Conservation (phyloP, 2,113 vertebrate species). For the Phalacrocorax aristotelis region DNA sequence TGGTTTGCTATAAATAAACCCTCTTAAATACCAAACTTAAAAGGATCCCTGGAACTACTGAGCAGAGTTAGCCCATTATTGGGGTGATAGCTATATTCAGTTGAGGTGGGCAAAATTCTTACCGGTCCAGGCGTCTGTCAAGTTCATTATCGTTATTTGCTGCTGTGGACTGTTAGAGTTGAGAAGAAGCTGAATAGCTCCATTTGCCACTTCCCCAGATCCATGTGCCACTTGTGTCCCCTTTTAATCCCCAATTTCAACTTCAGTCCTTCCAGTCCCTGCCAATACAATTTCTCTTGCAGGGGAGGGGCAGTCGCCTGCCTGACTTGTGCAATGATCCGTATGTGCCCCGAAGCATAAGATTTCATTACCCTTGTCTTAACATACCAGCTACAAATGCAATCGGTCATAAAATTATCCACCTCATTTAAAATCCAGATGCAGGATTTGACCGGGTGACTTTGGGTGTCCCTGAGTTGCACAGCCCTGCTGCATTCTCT, state of each 20-base stretch:
- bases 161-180: neutral
- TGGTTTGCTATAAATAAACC: neutral
- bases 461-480: neutral
- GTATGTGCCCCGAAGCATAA: slow-evolving; percentile 24
- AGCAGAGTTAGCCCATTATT: neutral
- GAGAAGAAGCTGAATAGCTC: neutral
- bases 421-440: slow-evolving; percentile 47
- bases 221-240: neutral
- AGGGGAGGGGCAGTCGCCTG: slow-evolving; percentile 37
- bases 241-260: slow-evolving; percentile 5
- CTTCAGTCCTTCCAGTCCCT: neutral
- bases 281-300: neutral
- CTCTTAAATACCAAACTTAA: neutral
- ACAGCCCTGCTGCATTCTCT: neutral
- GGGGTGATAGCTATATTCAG: neutral
- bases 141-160: neutral
- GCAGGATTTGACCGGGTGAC: slow-evolving; percentile 10
- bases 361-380: slow-evolving; percentile 55
- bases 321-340: slow-evolving; percentile 43
- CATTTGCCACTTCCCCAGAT: neutral
- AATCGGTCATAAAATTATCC: slow-evolving; percentile 31
- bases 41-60: neutral
- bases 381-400: slow-evolving; percentile 31
- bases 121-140: neutral
- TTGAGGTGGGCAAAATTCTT: neutral